These are phyloP conservation scores for Peromyscus leucopus DNA, from an alignment of 2,113 vertebrate genomes.

Conservation along the genomic window DNA sequence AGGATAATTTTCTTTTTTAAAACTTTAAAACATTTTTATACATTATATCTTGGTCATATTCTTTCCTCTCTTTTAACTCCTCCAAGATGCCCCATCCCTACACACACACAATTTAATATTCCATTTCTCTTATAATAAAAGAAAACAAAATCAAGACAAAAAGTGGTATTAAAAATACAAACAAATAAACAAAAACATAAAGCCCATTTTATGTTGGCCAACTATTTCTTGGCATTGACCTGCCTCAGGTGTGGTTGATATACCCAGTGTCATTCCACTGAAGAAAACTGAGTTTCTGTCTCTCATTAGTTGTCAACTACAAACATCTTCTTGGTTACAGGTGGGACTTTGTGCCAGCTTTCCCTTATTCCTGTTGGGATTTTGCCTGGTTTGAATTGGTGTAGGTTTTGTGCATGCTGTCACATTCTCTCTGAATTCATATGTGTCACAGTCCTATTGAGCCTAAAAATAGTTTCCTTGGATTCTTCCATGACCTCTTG, in stretches of 20 bases:
- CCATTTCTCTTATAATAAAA: no score
- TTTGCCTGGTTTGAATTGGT: background rate
- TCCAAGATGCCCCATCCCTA: background rate
- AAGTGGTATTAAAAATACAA: background rate
- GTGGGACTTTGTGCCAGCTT: background rate
- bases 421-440: background rate
- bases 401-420: background rate
- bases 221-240: background rate
- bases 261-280: background rate
- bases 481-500: background rate
- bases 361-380: background rate
- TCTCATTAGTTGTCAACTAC: background rate
- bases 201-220: background rate
- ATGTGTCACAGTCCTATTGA: background rate
- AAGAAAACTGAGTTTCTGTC: background rate
- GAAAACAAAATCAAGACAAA: background rate
- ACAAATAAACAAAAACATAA: background rate
- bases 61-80: accelerated
- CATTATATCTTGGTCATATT: background rate
- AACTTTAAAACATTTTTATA: background rate
- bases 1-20: background rate
- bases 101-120: no score
- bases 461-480: background rate
- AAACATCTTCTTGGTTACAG: background rate
- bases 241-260: background rate